A percentile compares a stretch with the other conserved stretches of the same genome.
phyloP scores from a whole-genome alignment of 1,140 invertebrate genomes.

The Eurosta solidaginis region DNA sequence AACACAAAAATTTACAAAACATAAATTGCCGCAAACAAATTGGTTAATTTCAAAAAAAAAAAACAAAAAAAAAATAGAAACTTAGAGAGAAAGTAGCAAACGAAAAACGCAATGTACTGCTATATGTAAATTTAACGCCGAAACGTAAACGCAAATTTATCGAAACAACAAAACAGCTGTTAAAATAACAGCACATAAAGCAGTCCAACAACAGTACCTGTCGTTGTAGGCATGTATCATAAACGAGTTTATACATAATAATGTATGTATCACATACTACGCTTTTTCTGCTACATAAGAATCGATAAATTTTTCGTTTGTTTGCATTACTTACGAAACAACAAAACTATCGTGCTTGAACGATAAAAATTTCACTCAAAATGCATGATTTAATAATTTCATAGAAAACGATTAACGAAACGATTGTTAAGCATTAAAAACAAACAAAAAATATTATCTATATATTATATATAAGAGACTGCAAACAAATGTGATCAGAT shows the following conservation, averaged over 20 bases:
- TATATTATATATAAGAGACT: constrained; percentile 50
- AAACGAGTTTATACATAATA: no score
- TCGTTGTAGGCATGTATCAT: background rate
- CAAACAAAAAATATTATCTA: constrained; percentile 36
- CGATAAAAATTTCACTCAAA: constrained; percentile 6
- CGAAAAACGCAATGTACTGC: constrained; percentile 61
- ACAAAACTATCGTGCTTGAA: no score
- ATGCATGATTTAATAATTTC: background rate
- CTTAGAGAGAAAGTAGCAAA: no score
- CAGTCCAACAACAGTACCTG: background rate
- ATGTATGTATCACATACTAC: no score
- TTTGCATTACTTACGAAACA: no score
- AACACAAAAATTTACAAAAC: constrained; percentile 4
- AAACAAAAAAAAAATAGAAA: constrained; percentile 35
- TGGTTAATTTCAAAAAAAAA: background rate
- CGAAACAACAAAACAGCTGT: no score
- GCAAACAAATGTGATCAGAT: constrained; percentile 61
- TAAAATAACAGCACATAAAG: no score
- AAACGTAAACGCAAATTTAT: background rate
- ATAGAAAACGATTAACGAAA: constrained; percentile 8
- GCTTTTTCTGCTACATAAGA: no score
- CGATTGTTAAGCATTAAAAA: no score
- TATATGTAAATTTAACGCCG: background rate
- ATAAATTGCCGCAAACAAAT: background rate
- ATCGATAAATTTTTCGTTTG: background rate